Percentiles rank a stretch among this genome's conserved stretches.
Conservation (phyloP, 2,888 invertebrate genomes). For the Ephialtes manifestator region DNA sequence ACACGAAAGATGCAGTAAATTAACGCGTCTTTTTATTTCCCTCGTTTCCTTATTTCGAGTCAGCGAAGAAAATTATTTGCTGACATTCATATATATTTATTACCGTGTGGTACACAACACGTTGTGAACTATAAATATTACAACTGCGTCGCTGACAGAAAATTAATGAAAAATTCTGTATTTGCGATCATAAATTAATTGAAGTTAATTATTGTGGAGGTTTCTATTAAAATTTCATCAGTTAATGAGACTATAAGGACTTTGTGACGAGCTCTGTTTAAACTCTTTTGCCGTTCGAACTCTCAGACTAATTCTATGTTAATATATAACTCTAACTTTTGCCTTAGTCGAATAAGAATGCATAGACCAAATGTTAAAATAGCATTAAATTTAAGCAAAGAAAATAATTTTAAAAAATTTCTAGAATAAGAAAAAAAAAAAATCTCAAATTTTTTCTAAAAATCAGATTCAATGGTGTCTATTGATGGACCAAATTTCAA, state of each 20-base stretch:
- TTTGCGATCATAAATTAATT: not conserved
- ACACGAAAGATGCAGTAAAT: slow-evolving; percentile 3
- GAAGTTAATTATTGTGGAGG: not conserved
- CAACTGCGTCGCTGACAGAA: not conserved
- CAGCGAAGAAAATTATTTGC: not conserved
- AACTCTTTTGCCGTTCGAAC: not conserved
- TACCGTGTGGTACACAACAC: not conserved
- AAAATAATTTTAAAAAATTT: no score
- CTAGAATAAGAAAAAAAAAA: no score
- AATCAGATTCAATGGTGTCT: no score
- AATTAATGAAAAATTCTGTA: not conserved
- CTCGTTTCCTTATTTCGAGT: not conserved
- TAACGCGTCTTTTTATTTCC: not conserved
- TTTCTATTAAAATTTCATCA: not conserved
- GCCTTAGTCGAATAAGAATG: no score
- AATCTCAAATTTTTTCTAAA: no score
- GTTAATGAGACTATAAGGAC: slow-evolving; percentile 1
- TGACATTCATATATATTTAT: not conserved
- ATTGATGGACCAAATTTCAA: no score
- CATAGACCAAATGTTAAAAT: no score
- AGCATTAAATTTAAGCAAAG: no score
- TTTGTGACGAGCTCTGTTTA: not conserved
- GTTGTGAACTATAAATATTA: slow-evolving; percentile 8
- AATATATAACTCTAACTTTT: not conserved
- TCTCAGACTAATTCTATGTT: not conserved